A percentile compares a stretch with the other conserved stretches of the same genome.
These are phyloP conservation scores for Coelogynopora nodosa DNA, from an alignment of 2,888 invertebrate genomes.

Conservation along the genomic window DNA sequence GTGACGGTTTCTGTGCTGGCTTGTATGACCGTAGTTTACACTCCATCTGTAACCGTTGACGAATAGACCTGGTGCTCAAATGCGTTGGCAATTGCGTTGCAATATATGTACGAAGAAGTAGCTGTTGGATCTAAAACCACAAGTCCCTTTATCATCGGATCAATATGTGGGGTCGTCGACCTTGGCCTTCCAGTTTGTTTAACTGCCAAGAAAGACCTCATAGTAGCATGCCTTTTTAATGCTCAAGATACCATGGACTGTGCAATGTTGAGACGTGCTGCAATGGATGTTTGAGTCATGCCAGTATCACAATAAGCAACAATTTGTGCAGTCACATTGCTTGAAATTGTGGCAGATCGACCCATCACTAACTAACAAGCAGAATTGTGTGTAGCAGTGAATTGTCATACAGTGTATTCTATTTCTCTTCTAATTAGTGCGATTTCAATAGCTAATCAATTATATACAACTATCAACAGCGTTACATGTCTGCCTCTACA, in stretches of 20 bases:
- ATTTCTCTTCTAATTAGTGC: not conserved
- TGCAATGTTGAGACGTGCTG: too few species aligned
- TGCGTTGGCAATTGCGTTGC: not conserved
- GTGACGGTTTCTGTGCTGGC: too few species aligned
- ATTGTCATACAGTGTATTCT: conserved; percentile 6
- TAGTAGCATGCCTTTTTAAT: not conserved
- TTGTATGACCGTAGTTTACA: not conserved
- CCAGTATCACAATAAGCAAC: not conserved
- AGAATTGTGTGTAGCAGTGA: not conserved
- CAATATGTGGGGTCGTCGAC: not conserved
- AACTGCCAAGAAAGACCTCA: not conserved
- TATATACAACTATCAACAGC: not conserved
- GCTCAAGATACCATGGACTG: not conserved
- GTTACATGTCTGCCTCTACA: not conserved
- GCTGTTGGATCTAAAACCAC: not conserved
- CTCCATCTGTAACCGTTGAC: not conserved
- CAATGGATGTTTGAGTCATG: too few species aligned
- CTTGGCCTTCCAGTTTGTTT: not conserved
- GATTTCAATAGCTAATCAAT: conserved; percentile 16
- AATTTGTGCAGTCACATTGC: not conserved
- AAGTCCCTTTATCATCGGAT: not conserved
- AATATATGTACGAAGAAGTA: not conserved
- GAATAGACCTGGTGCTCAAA: not conserved
- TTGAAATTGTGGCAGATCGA: not conserved
- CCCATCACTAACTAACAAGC: not conserved